Evolutionary conservation across 2,888 invertebrate genomes (phyloP).

Genomic region (Microctonus hyperodae): DNA sequence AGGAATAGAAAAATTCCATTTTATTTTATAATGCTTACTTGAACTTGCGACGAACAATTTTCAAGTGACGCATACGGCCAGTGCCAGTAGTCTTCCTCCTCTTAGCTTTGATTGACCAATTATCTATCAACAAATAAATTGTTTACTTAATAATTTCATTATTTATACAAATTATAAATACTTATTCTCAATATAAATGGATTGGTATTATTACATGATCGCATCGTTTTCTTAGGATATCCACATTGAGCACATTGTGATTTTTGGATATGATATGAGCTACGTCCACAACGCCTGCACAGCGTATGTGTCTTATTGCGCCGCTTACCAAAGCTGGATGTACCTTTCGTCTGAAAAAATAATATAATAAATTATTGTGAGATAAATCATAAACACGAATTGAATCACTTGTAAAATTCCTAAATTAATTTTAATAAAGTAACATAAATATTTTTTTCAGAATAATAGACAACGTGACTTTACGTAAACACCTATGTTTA

Average conservation of each 20-base stretch:
- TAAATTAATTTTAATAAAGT: neutral
- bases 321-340: constrained; percentile 99
- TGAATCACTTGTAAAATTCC: neutral
- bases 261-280: constrained; percentile 99
- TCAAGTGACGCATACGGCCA: constrained; percentile 95
- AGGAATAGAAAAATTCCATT: neutral
- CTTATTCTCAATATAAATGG: neutral
- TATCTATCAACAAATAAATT: constrained; percentile 72
- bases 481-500: too few relatives aligned
- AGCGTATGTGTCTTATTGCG: constrained; percentile 99
- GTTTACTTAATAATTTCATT: constrained; percentile 17
- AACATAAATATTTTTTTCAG: too few relatives aligned
- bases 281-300: constrained; percentile 97
- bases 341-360: constrained; percentile 94
- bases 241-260: constrained; percentile 97
- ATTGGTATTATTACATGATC: constrained; percentile 84
- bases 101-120: constrained; percentile 99
- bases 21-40: constrained; percentile 60
- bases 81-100: constrained; percentile 99
- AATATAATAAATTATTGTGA: constrained; percentile 6
- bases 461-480: too few relatives aligned
- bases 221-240: constrained; percentile 92
- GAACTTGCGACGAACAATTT: constrained; percentile 87
- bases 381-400: neutral
- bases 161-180: neutral